Evolutionary conservation across 2,113 vertebrate genomes (phyloP), one percentile per base, ranked within the genome.

Genomic region (Galbula dea): DNA sequence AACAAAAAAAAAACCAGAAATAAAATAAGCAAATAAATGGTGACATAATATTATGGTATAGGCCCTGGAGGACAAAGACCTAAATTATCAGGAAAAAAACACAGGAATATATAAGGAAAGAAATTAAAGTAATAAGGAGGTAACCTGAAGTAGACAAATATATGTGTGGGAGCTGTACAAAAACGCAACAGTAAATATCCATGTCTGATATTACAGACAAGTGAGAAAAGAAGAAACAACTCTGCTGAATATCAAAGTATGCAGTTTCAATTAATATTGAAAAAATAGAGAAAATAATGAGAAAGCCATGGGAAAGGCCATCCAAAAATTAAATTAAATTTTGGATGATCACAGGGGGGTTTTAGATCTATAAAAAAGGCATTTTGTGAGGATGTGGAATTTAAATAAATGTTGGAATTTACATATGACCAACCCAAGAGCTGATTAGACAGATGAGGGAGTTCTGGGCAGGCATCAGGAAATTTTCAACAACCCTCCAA

Each of bases 1-100:
- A 54, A 10, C 15, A 84, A 37, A 24, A 93, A 89, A n/a, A n/a
- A n/a, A n/a, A n/a, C n/a, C n/a, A n/a, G 54, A 75, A 89, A 75
- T 61, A 86, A 95, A 96, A 94, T 65, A 93, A 95, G 79, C 75
- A 89, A 86, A 88, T 67, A 93, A 94, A 91, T 73, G 43, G 73
- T 89, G 66, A 86, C 45, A 27, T 17, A 92, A 67, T 90, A 95
- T 90, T 91, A 89, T 63, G 43, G 62, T 58, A 45, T 45, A 67
- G 61, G 18, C 34, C 74, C 61, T 49, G n/a, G 77, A 94, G 77
- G 85, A 80, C 54, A 65, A 79, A 81, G 32, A 84, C 51, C 24
- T 63, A 83, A 93, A 78, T 77, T 75, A 76, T 88, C 72, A 86
- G 63, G 48, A 30, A 68, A 62, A 91, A 87, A 84, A 24, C 4